Evolutionary conservation across 2,797 vertebrate species (phyloP), one percentile per base, ranked within the genome.

Genomic region (Hoplostethus mediterraneus): DNA sequence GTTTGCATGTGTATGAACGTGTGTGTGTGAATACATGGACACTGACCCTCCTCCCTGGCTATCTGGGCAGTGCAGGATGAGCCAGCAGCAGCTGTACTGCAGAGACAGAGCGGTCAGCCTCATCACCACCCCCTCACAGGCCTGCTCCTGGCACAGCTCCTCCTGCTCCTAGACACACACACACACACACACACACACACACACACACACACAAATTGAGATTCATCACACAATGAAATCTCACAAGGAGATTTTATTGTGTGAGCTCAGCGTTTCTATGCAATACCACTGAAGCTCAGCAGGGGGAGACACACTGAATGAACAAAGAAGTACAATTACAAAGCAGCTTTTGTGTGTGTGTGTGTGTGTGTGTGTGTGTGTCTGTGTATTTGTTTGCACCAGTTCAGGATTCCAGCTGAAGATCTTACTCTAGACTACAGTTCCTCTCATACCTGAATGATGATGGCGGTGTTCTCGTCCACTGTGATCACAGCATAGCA

Each of bases 71-170:
- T 95, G 94, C 45, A 98, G 94, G 79, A 99, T 77, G 77, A 98
- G 76, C 97, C 98, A 99, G 75, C 97, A 99, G 89, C 85, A 86
- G 12, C 61, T 94, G 75, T 98, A 99, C 61, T 99, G 98, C 73
- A 99, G 90, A 0, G 97, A 98, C 65, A 99, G 90, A 21, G 94
- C 95, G 3, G 92, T 93, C 75, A 99, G 86, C 86, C 95, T 96
- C 21, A 92, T 93, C 80, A 96, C 93, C 61, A 98, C 73, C 49
- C 69, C 75, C 77, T 98, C 96, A 71, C 95, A 94, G 44, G 95
- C 93, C 59, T 87, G 90, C 21, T 96, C 94, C 82, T 79, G 71
- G 80, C 86, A 92, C 75, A 99, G 73, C 83, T 97, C 96, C 71
- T 95, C 92, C 61, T 96, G 77, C 31, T 92, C 88, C 95, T 95